phyloP scores from a whole-genome alignment of 2,888 invertebrate genomes.

The Clitarchus hookeri region DNA sequence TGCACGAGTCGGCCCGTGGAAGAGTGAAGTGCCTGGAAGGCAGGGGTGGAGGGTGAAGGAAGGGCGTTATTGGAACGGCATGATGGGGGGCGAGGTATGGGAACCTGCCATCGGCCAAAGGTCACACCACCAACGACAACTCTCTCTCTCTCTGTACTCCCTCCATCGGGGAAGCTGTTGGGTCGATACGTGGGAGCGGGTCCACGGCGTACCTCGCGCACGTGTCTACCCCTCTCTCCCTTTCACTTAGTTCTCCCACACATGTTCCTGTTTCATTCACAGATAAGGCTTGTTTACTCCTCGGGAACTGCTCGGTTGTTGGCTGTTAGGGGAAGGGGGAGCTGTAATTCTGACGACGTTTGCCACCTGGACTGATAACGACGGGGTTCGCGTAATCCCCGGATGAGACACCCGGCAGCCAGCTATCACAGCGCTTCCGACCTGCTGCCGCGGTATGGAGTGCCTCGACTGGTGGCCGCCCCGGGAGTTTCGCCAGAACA shows the following conservation, averaged over 20 bases:
- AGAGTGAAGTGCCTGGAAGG: background rate
- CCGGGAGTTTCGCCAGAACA: no score
- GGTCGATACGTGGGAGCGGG: background rate
- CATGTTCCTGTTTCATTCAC: background rate
- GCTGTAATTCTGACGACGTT: background rate
- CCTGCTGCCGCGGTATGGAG: no score
- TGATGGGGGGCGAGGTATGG: background rate
- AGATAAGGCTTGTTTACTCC: background rate
- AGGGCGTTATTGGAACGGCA: no score
- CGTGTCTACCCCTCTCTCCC: background rate
- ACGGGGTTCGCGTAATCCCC: no score
- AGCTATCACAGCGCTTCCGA: no score
- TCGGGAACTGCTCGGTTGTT: no score
- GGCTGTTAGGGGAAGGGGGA: background rate
- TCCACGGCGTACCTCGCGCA: background rate
- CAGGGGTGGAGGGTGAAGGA: no score
- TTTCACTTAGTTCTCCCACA: background rate
- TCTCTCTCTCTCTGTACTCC: background rate
- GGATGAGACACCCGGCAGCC: no score
- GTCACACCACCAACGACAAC: background rate
- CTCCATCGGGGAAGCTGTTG: background rate
- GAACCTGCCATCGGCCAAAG: constrained; percentile 9
- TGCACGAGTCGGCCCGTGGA: background rate
- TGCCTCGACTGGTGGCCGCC: no score
- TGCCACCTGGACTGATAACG: background rate